These are phyloP conservation scores for Danio choprae DNA, from an alignment of 2,797 vertebrate species.

Conservation along the genomic window DNA sequence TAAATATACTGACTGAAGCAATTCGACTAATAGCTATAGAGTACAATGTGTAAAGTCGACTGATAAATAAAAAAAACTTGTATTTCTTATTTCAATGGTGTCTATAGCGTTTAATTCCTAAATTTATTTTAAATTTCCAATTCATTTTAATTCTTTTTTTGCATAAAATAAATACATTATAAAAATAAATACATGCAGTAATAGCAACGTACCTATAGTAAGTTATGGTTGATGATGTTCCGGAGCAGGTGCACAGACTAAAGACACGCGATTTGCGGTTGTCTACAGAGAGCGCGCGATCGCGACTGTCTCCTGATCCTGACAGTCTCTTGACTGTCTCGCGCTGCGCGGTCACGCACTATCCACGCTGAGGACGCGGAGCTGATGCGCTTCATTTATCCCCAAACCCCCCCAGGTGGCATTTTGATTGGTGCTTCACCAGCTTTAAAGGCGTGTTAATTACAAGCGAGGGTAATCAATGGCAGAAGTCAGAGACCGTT, in stretches of 20 bases:
- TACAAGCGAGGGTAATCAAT: constrained; percentile 50
- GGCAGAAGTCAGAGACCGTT: constrained; percentile 25
- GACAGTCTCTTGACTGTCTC: constrained; percentile 65
- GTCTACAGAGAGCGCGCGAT: constrained; percentile 58
- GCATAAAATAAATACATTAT: neutral
- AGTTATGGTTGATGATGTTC: constrained; percentile 31
- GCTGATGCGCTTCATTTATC: constrained; percentile 66
- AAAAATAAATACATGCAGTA: neutral
- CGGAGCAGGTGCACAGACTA: constrained; percentile 66
- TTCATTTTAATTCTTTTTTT: too few relatives aligned
- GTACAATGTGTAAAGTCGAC: neutral
- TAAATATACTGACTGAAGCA: neutral
- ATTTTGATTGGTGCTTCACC: constrained; percentile 58
- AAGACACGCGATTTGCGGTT: constrained; percentile 48
- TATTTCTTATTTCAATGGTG: too few relatives aligned
- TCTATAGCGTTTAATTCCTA: neutral
- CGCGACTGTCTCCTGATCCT: constrained; percentile 48
- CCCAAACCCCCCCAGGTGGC: constrained; percentile 53
- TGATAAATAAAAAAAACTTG: too few relatives aligned
- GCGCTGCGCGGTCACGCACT: constrained; percentile 72
- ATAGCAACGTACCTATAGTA: neutral
- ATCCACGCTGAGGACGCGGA: constrained; percentile 63
- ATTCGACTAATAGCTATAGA: neutral
- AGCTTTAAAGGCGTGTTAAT: constrained; percentile 57
- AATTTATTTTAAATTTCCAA: too few relatives aligned